Evolutionary conservation across 2,797 vertebrate genomes (phyloP).

Genomic region (Alauda arvensis): DNA sequence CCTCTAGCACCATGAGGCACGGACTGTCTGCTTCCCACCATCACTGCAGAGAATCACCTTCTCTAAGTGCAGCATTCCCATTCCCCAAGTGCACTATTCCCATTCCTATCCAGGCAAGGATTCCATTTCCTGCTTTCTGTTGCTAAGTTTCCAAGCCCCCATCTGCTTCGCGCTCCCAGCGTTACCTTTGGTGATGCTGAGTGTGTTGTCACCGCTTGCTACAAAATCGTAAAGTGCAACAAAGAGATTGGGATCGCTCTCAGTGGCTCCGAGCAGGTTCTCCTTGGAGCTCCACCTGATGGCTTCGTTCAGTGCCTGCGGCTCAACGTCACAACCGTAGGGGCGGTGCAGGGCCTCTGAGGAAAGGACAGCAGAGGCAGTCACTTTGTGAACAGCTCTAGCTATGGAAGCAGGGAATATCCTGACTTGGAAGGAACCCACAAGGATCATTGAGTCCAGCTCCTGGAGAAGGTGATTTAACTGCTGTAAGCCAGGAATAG

Average conservation of each 20-base stretch:
- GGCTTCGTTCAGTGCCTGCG: conserved; percentile 91
- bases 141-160: not conserved
- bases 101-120: not conserved
- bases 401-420: not conserved
- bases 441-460: not conserved
- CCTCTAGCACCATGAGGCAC: not conserved
- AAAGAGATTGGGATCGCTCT: conserved; percentile 97
- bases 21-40: accelerated
- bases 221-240: conserved; percentile 99
- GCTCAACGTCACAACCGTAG: conserved; percentile 85
- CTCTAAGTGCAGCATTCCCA: not conserved
- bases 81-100: not conserved
- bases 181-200: conserved; percentile 98
- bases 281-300: conserved; percentile 99
- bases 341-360: conserved; percentile 93
- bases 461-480: not conserved
- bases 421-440: not conserved
- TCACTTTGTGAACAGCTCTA: not conserved
- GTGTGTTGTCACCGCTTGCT: conserved; percentile 97
- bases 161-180: not conserved
- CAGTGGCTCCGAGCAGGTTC: conserved; percentile 93
- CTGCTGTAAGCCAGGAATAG: not conserved
- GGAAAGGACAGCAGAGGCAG: not conserved
- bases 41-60: accelerated
- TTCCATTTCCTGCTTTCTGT: not conserved